phyloP scores from a whole-genome alignment of 2,888 invertebrate genomes.

The Philereme vetulata region DNA sequence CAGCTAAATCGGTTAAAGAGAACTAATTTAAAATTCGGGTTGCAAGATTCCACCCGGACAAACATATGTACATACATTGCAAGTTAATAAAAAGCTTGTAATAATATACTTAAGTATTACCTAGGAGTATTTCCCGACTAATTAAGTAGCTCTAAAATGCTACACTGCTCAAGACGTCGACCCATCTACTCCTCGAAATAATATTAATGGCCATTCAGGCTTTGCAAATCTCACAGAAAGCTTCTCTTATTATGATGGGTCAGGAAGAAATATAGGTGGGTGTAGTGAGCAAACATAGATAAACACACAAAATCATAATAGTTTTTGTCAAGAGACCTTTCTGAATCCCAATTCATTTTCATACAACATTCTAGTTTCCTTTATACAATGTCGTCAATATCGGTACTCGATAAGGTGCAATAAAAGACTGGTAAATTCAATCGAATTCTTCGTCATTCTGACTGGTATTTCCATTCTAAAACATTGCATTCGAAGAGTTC shows the following conservation, averaged over 20 bases:
- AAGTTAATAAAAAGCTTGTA: too few species aligned
- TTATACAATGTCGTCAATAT: conserved; percentile 42
- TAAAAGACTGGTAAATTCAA: conserved; percentile 65
- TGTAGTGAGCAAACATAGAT: conserved; percentile 21
- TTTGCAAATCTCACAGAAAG: conserved; percentile 19
- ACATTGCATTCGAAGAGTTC: conserved; percentile 63
- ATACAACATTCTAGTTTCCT: conserved; percentile 38
- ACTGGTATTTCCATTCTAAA: conserved; percentile 58
- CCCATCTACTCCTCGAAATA: too few species aligned
- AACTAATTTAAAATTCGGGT: too few species aligned
- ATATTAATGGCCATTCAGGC: conserved; percentile 3
- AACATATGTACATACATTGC: too few species aligned
- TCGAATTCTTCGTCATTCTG: conserved; percentile 65
- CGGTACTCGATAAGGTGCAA: conserved; percentile 53
- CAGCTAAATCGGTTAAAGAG: too few species aligned
- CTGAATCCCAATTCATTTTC: conserved; percentile 37
- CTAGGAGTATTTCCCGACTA: too few species aligned
- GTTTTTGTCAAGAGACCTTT: conserved; percentile 26
- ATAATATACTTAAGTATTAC: too few species aligned
- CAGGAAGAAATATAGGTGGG: conserved; percentile 18
- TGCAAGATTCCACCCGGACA: too few species aligned
- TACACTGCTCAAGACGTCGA: neutral
- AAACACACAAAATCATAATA: conserved; percentile 25
- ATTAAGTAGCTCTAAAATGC: neutral
- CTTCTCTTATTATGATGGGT: conserved; percentile 23